Percentiles rank a stretch among this genome's conserved stretches.
These are phyloP conservation scores for Botia kubotai DNA, from an alignment of 2,797 vertebrate species.

Conservation along the genomic window DNA sequence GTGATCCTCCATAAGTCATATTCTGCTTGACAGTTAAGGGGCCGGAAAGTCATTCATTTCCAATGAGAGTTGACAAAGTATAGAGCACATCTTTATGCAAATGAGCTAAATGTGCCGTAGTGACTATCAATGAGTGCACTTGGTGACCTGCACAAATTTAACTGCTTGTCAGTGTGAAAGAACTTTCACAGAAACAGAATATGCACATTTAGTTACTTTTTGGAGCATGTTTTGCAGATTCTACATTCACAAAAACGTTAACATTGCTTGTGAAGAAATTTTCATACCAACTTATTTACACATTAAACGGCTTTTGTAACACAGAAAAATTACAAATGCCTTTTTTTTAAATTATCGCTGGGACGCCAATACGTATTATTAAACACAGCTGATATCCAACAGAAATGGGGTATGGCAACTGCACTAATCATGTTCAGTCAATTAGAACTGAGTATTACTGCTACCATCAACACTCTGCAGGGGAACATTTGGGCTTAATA, in stretches of 20 bases:
- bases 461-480: background rate
- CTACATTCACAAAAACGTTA: too few species aligned
- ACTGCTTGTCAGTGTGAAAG: background rate
- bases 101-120: background rate
- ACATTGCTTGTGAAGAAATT: background rate
- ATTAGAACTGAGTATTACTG: constrained; percentile 8
- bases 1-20: background rate
- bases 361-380: constrained; percentile 4
- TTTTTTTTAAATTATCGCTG: background rate
- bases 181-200: background rate
- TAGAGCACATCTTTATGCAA: constrained; percentile 2
- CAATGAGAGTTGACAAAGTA: constrained; percentile 1
- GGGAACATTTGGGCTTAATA: constrained; percentile 23
- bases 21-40: background rate
- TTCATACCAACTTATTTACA: background rate
- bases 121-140: background rate
- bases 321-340: background rate
- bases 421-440: background rate
- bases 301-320: background rate
- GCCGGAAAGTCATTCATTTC: background rate
- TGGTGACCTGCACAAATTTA: background rate
- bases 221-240: background rate
- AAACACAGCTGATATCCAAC: background rate
- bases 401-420: background rate
- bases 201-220: background rate